Base-by-base conservation (phyloP, 2,888 invertebrate species). In the Eilema caniola region DNA sequence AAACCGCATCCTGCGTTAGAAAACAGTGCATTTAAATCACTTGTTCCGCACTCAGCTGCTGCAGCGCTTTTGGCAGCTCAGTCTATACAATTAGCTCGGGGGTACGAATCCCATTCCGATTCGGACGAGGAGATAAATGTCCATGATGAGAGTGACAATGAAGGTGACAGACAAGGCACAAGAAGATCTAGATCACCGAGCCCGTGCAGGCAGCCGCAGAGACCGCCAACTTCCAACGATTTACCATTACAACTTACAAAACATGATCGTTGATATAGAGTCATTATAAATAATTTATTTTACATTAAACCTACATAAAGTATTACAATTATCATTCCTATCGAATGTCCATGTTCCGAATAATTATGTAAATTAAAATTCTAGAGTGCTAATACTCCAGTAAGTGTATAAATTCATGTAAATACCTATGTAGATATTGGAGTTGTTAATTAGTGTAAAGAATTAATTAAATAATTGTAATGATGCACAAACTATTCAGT, bases 121-220 rank as follows among this genome's bases (percentile, higher is more conserved):
- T 96, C 96, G 25, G 98, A 98, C 85, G 97, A 97, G 89, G 98
- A 98, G 92, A 98, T 98, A 86, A 98, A 98, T 91, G 98, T 98
- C 12, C 97, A 98, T 87, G 98, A 98, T 82, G 96, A 96, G 82
- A 97, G 97, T 65, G 97, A 97, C 79, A 95, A 96, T 68, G 97
- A 97, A 76, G 89, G 92, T 12, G 94, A 93, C 72, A 96, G 90
- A 82, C 93, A 91, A 70, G 88, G 89, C 86, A 86, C 93, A 87
- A 90, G 95, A 83, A 89, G 92, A 77, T 95, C 96, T 37, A 93
- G 93, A 78, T 95, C 95, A 73, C 93, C 93, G 62, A 92, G 92
- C 69, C 96, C 95, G 71, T 92, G 93, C 74, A 95, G 89, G 56
- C 88, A 41, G 16, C 41, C 41, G 41, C 41, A 86, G 73, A 87